phyloP scores from a whole-genome alignment of 2,113 vertebrate species.

The Balaeniceps rex region DNA sequence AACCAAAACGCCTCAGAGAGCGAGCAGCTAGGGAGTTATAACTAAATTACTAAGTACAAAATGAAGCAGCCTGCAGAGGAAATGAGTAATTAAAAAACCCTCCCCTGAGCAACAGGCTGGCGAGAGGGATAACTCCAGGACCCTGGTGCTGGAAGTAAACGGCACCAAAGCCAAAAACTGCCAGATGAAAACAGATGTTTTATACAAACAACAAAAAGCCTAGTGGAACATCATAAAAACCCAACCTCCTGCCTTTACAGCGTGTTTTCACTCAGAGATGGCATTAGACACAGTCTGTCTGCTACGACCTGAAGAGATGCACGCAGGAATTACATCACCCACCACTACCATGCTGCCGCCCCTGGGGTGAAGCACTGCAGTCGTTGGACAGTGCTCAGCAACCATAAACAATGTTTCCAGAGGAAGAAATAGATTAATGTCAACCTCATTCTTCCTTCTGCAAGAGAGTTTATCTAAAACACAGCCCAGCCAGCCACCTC shows the following conservation, averaged over 20 bases:
- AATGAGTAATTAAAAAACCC: conserved; percentile 59
- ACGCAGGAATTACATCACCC: conserved; percentile 15
- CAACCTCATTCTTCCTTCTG: neutral
- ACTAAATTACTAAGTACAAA: conserved; percentile 56
- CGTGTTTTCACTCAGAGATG: neutral
- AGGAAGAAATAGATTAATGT: neutral
- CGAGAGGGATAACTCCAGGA: neutral
- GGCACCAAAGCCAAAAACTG: neutral
- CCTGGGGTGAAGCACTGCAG: neutral
- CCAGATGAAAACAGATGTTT: conserved; percentile 11
- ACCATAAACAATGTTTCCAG: neutral
- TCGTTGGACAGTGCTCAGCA: neutral
- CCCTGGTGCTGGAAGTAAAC: neutral
- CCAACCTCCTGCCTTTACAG: neutral
- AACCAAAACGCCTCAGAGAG: conserved; percentile 22
- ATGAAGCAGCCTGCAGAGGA: conserved; percentile 60
- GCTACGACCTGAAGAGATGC: neutral
- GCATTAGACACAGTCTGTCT: neutral
- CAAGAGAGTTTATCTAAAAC: neutral
- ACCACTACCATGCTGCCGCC: neutral
- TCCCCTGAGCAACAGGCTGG: conserved; percentile 16
- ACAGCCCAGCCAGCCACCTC: neutral
- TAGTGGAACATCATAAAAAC: neutral
- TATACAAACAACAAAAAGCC: neutral
- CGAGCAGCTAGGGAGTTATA: neutral